Evolutionary conservation across 2,113 vertebrate genomes (phyloP).

Genomic region (Dicentrarchus labrax): DNA sequence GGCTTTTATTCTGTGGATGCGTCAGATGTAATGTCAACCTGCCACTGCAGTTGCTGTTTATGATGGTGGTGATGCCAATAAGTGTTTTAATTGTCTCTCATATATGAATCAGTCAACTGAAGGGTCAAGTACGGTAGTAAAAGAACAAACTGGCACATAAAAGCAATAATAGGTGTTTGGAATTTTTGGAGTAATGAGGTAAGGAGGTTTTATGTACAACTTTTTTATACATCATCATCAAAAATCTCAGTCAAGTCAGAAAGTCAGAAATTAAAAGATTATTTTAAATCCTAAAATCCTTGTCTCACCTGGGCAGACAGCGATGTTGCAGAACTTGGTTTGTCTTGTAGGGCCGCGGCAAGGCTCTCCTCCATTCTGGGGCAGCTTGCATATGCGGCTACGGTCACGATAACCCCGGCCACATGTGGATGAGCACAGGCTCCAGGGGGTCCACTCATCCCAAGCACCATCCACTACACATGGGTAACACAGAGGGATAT

Average conservation of each 20-base stretch:
- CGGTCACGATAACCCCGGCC: conserved; percentile 95
- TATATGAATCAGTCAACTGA: conserved; percentile 46
- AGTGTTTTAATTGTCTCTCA: conserved; percentile 44
- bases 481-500: conserved; percentile 23
- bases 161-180: background rate
- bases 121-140: conserved; percentile 22
- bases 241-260: no score
- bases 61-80: conserved; percentile 35
- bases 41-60: conserved; percentile 39
- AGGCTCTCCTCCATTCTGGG: conserved; percentile 93
- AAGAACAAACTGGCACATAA: background rate
- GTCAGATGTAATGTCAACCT: conserved; percentile 66
- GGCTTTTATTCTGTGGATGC: conserved; percentile 60
- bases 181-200: background rate
- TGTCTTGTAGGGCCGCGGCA: conserved; percentile 92
- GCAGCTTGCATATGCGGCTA: conserved; percentile 92
- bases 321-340: conserved; percentile 99
- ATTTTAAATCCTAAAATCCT: background rate
- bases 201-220: background rate
- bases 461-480: conserved; percentile 92
- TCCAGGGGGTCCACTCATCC: conserved; percentile 99
- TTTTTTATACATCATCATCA: background rate
- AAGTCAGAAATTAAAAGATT: background rate
- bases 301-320: conserved; percentile 94
- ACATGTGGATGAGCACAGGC: conserved; percentile 96